Base-by-base conservation (phyloP, 2,797 vertebrate species). In the Spheniscus humboldti region DNA sequence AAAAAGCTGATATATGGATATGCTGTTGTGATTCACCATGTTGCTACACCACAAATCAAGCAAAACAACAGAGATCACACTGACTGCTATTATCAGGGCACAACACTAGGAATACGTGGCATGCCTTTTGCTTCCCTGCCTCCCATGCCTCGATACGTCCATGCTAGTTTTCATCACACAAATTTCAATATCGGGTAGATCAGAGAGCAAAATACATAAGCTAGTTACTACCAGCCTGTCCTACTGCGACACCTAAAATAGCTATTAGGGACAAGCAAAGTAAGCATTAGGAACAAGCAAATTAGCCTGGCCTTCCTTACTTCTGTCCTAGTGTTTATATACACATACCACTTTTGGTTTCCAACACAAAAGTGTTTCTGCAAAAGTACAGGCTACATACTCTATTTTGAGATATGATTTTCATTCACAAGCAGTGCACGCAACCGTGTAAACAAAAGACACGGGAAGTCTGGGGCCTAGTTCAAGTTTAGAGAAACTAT, bases 331-430 rank as follows among this genome's bases (percentile, higher is more conserved):
- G 13, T 2, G 5, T 75, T 72, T 69, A 37, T 28, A 63, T 5
- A 27, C 33, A 31, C 2, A 0, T 2, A 19, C 1, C 33, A 13
- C 1, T 3, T 28, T 13, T 31, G 20, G 4, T 30, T 88, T 71
- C 67, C 72, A 73, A 7, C 39, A 52, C 20, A 56, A 11, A 56
- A 23, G 5, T 2, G 18, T 39, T 62, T 69, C 63, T 13, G 13
- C 20, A 8, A 0, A 57, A 45, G 15, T 5, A 31, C 19, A 59
- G 33, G 5, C 41, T 10, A 13, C 16, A 9, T 33, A 28, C 8
- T 67, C 35, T 16, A 2, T 31, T 80, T 27, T 35, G 37, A 33
- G 2, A 1, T 0, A 7, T 4, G 18, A 6, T 23, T 80, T 66
- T n/a, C 56, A 27, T 45, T 74, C 47, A 52, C 19, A 45, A n/a